Evolutionary conservation across 2,888 invertebrate genomes (phyloP), one percentile per base, ranked within the genome.

Genomic region (Orthonevra nobilis): DNA sequence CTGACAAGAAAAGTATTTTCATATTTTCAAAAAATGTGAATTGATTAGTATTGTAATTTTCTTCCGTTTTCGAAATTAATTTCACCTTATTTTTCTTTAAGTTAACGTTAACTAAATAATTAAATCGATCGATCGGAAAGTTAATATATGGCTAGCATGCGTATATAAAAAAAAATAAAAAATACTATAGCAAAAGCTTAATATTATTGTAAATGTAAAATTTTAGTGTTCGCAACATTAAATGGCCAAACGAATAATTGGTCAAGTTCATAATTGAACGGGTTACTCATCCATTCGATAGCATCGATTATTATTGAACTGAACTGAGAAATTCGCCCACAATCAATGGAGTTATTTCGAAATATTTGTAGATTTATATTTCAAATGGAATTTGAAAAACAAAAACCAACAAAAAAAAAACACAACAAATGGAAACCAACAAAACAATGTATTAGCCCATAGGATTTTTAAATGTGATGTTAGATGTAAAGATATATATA

Each of bases 401-500:
- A 28, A 14, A 66, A 56, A 38, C 6, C 14, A 48, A 42, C 0
- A 2, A 20, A 3, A 12, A 54, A 46, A 42, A 36, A 44, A 69
- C 20, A 28, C 15, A 32, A 38, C n/a, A n/a, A 30, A 34, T 42
- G 34, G 15, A 23, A 15, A 60, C 14, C 3, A 26, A 50, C 28
- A 7, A 15, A 36, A 70, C 19, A 42, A 44, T 52, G 64, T 66
- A 73, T 79, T 79, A 79, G 79, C 60, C 66, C 79, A 52, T 79
- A 79, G 79, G 79, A 79, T 61, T 79, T 72, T 73, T 81, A 73
- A 81, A 81, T 81, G 82, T 77, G 75, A 82, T 82, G 82, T 82
- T 82, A 81, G 81, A 72, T 74, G 68, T 81, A 81, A 77, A 66
- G 38, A 58, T 40, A 58, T 32, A 77, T 68, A 69, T 60, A 73